Evolutionary conservation across 2,888 invertebrate species (phyloP).

Genomic region (Rhyacophila evoluta): DNA sequence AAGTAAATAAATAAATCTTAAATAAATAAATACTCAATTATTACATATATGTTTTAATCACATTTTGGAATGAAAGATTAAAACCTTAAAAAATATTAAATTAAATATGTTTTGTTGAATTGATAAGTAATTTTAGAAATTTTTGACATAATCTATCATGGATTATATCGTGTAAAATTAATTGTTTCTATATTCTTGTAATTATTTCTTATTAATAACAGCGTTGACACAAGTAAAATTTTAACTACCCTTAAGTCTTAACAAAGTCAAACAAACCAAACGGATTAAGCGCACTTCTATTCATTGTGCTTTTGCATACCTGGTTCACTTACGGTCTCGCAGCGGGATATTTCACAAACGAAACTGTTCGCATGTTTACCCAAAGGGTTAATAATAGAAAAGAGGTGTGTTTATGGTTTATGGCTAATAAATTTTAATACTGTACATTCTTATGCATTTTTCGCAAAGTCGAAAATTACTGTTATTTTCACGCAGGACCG

Average conservation of each 20-base stretch:
- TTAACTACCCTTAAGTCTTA: not conserved
- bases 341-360: constrained; percentile 36
- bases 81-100: too few relatives aligned
- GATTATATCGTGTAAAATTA: too few relatives aligned
- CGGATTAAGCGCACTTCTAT: constrained; percentile 38
- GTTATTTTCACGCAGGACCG: not conserved
- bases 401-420: not conserved
- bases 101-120: too few relatives aligned
- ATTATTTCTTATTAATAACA: not conserved
- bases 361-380: not conserved
- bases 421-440: constrained; percentile 15
- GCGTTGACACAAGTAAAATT: constrained; percentile 25
- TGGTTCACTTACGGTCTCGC: constrained; percentile 31
- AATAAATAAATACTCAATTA: too few relatives aligned
- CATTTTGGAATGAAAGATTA: too few relatives aligned
- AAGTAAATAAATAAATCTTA: too few relatives aligned
- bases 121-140: too few relatives aligned
- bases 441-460: constrained; percentile 31
- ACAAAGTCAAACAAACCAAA: constrained; percentile 27
- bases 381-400: constrained; percentile 18
- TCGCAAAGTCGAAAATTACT: not conserved
- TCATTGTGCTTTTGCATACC: constrained; percentile 20
- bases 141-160: too few relatives aligned
- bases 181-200: too few relatives aligned
- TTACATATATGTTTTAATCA: too few relatives aligned